phyloP scores from a whole-genome alignment of 2,888 invertebrate genomes.

The Perdita meconis region DNA sequence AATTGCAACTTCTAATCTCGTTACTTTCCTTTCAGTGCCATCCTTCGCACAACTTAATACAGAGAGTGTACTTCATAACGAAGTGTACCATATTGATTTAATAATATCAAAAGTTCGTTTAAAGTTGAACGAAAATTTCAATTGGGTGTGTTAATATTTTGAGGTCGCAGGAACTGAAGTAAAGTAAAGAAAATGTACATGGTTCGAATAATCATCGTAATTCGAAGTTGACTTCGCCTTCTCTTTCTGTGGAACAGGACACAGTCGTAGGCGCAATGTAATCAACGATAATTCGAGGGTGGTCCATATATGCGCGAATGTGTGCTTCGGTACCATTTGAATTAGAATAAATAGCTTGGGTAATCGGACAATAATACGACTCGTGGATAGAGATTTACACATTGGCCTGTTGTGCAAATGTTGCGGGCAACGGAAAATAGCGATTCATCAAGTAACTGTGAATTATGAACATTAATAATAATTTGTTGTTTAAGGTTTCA shows the following conservation, averaged over 20 bases:
- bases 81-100: too few species aligned
- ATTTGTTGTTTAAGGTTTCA: too few species aligned
- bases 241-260: not conserved
- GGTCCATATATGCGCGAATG: constrained; percentile 13
- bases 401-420: constrained; percentile 5
- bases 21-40: not conserved
- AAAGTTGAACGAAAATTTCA: too few species aligned
- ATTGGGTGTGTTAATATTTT: too few species aligned
- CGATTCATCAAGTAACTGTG: constrained; percentile 37
- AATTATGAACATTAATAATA: constrained; percentile 28
- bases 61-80: not conserved
- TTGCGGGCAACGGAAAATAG: constrained; percentile 11
- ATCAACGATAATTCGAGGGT: not conserved
- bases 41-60: not conserved
- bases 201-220: too few species aligned
- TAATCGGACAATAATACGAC: constrained; percentile 40
- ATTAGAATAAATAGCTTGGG: constrained; percentile 39
- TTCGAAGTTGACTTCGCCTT: constrained; percentile 1
- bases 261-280: not conserved
- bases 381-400: constrained; percentile 30
- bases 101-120: too few species aligned
- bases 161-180: too few species aligned
- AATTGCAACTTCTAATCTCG: not conserved
- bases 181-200: too few species aligned
- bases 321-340: constrained; percentile 9